Evolutionary conservation across 2,113 vertebrate species (phyloP), one percentile per base, ranked within the genome.

Genomic region (Spilogale gracilis): DNA sequence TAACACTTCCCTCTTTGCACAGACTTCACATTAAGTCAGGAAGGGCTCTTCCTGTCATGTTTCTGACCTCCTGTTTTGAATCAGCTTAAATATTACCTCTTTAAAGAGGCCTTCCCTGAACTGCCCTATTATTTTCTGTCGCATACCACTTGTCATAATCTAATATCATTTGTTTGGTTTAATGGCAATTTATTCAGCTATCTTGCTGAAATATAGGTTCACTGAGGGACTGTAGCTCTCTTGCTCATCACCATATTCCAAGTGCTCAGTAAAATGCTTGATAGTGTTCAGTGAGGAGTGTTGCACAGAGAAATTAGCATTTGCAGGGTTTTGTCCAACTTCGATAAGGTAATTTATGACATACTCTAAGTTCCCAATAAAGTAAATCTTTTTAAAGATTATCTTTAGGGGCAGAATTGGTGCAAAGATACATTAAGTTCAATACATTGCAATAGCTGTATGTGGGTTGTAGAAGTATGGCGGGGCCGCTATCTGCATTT

Each of bases 91-190:
- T 30, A 43, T n/a, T 50, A 48, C 32, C 32, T 94, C 67, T 82
- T 91, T 16, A 76, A 32, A 82, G 38, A 12, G 11, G 17, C 14
- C 10, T 12, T 71, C 74, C 27, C 25, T 96, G 16, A 38, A 1
- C 2, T 67, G 20, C 38, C 38, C 10, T 50, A 32, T 38, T 87
- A 73, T 63, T 81, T 80, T 48, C 21, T 84, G n/a, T 43, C 30
- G 91, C 48, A 43, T 87, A 52, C 20, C 10, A 61, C 21, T 86
- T 85, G 38, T 58, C 48, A 60, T 21, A 88, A 52, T 95, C 78
- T 84, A 81, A 27, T 78, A 85, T 32, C 63, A 69, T 80, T 95
- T 67, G 4, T 43, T 65, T 71, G 60, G 56, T 63, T 98, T 79
- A 38, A 20, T 48, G 60, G 9, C n/a, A 58, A 89, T 38, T 92